phyloP scores from a whole-genome alignment of 2,113 vertebrate genomes.

The Gymnocephalus cernua region DNA sequence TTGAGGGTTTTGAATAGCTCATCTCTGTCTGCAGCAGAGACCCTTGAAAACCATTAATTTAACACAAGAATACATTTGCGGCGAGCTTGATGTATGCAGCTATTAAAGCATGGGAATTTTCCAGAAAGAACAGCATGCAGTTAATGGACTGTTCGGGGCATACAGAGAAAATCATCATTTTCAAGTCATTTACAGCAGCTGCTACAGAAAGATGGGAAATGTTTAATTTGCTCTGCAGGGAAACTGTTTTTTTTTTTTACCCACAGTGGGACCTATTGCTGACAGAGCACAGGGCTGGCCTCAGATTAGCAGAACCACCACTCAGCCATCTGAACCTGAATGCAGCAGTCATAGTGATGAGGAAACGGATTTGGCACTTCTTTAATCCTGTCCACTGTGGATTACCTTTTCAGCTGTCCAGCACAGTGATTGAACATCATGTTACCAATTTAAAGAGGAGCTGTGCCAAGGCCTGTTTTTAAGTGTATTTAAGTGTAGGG shows the following conservation, averaged over 20 bases:
- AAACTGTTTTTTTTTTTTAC: constrained; percentile 25
- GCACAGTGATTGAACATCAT: constrained; percentile 53
- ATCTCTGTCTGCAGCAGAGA: constrained; percentile 41
- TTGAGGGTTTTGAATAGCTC: constrained; percentile 40
- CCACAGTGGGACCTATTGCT: constrained; percentile 41
- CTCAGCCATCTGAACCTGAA: constrained; percentile 66
- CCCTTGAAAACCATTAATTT: constrained; percentile 52
- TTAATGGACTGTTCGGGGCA: constrained; percentile 72
- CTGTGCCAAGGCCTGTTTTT: constrained; percentile 26
- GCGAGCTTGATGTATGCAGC: constrained; percentile 39
- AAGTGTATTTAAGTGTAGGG: background rate
- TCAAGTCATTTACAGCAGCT: constrained; percentile 71
- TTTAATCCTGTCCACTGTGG: constrained; percentile 73
- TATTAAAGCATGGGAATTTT: constrained; percentile 51
- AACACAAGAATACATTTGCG: constrained; percentile 50
- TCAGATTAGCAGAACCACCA: constrained; percentile 63
- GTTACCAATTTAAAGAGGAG: constrained; percentile 43
- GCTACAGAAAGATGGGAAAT: constrained; percentile 47
- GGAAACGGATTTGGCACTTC: constrained; percentile 69
- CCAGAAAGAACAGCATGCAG: constrained; percentile 67
- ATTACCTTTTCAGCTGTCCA: constrained; percentile 61
- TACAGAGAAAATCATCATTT: constrained; percentile 66
- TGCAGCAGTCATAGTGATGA: constrained; percentile 65
- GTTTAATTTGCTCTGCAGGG: constrained; percentile 55
- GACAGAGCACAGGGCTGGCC: constrained; percentile 49